Evolutionary conservation across 2,113 vertebrate genomes (phyloP), one percentile per base, ranked within the genome.

Genomic region (Numenius arquata): DNA sequence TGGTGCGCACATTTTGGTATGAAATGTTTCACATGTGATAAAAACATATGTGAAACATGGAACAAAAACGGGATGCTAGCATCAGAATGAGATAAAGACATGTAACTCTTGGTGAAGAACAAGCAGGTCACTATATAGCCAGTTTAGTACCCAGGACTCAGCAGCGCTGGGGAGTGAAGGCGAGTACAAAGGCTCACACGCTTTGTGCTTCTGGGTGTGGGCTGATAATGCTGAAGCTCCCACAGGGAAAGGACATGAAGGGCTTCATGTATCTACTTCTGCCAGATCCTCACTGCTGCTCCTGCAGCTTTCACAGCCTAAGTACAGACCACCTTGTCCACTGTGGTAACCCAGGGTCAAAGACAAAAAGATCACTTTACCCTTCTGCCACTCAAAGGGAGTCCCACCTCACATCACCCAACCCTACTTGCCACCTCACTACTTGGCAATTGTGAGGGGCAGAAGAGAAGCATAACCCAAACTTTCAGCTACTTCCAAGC

Each of bases 41-140:
- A 34, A 87, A 78, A 27, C 3, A 1, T 21, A 26, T 15, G 15
- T 36, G 65, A 84, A 87, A 43, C 2, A 3, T 19, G 40, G 43
- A 85, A 79, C 14, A 89, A 74, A 48, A 32, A 43, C 0, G 8
- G 40, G 23, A 26, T 59, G 15, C 47, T 84, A 83, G 18, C 19
- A 62, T 70, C 22, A 50, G 48, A 67, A 52, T 19, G 17, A 68
- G n/a, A 36, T 22, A 21, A 36, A 85, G 45, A 18, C 16, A 6
- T 4, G 7, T 7, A 19, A 15, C 65, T 40, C 36, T 43, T 4
- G 6, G 5, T 0, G 0, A 82, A 40, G n/a, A 70, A 22, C 22
- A 29, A 73, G 27, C 23, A 84, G 50, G 41, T 65, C 40, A 9
- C 40, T 18, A 11, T 4, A 18, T 9, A 56, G 32, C 17, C 13